Percentiles rank a stretch among this genome's conserved stretches.
These are phyloP conservation scores for Caenorhabditis sp. DNA, from an alignment of 2,888 invertebrate species.

Conservation along the genomic window DNA sequence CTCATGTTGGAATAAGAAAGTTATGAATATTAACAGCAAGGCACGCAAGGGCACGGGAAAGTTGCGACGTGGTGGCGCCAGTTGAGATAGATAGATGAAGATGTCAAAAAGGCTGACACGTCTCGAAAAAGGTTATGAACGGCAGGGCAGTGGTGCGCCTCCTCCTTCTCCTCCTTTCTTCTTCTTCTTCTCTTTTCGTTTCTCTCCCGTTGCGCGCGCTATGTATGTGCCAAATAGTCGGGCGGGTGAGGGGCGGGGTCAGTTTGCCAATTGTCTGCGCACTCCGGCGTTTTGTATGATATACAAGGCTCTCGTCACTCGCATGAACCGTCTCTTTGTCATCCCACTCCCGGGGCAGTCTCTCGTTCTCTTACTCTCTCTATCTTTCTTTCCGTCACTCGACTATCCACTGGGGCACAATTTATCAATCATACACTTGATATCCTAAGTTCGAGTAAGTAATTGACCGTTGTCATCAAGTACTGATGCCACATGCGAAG, in stretches of 20 bases:
- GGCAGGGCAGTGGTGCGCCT: slow-evolving; percentile 50
- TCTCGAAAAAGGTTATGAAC: slow-evolving; percentile 61
- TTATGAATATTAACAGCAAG: slow-evolving; percentile 29
- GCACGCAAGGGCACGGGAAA: not conserved
- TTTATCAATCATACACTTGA: slow-evolving; percentile 63
- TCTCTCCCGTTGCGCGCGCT: slow-evolving; percentile 60
- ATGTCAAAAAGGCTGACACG: slow-evolving; percentile 56
- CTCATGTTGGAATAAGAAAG: slow-evolving; percentile 73
- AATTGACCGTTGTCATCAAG: slow-evolving; percentile 59
- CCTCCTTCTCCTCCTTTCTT: slow-evolving; percentile 30
- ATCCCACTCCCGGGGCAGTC: slow-evolving; percentile 54
- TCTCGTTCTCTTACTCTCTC: slow-evolving; percentile 24
- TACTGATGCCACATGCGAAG: slow-evolving; percentile 29
- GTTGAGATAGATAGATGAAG: slow-evolving; percentile 57
- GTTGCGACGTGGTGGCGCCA: not conserved
- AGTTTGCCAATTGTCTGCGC: slow-evolving; percentile 63
- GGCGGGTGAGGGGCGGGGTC: slow-evolving; percentile 53
- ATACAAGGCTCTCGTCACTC: slow-evolving; percentile 53
- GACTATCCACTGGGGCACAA: slow-evolving; percentile 44
- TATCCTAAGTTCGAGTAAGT: slow-evolving; percentile 61
- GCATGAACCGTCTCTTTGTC: slow-evolving; percentile 63
- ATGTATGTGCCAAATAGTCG: slow-evolving; percentile 67
- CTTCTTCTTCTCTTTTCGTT: slow-evolving; percentile 31
- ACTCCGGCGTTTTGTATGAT: slow-evolving; percentile 60
- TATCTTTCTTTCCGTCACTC: slow-evolving; percentile 29